These are phyloP conservation scores for Mesorhabditis spiculigera DNA, from an alignment of 2,888 invertebrate genomes.

Conservation along the genomic window DNA sequence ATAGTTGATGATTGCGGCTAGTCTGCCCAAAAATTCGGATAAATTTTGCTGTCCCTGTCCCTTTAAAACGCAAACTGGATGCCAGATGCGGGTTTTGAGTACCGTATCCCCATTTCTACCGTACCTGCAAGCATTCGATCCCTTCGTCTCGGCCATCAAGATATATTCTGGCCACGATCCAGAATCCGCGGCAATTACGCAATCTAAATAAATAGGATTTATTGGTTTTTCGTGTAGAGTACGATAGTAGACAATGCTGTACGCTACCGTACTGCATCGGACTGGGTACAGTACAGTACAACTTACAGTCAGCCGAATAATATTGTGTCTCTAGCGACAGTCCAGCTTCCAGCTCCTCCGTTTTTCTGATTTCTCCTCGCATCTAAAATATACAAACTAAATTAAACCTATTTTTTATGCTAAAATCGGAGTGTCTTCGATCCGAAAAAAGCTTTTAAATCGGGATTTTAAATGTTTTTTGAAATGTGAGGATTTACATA, in stretches of 20 bases:
- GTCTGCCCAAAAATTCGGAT: too few species aligned
- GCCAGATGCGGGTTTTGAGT: neutral
- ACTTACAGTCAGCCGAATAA: neutral
- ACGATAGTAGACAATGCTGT: too few species aligned
- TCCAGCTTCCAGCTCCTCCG: neutral
- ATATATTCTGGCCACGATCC: conserved; percentile 36
- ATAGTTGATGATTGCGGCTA: too few species aligned
- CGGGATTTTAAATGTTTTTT: too few species aligned
- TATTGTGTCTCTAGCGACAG: neutral
- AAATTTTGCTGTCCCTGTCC: neutral
- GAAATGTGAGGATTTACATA: too few species aligned
- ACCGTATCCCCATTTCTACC: conserved; percentile 1
- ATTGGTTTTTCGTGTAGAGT: neutral
- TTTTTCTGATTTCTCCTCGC: neutral
- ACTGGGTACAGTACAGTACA: neutral
- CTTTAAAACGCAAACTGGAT: neutral
- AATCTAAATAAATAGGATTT: conserved; percentile 27
- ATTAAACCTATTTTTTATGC: too few species aligned
- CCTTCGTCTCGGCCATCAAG: conserved; percentile 44
- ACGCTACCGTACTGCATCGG: too few species aligned
- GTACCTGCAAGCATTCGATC: conserved; percentile 36
- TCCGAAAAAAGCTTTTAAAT: too few species aligned
- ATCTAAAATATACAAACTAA: neutral
- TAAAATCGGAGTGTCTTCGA: too few species aligned
- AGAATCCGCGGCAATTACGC: conserved; percentile 46